Percentiles rank a stretch among this genome's conserved stretches.
phyloP scores from a whole-genome alignment of 2,888 invertebrate genomes.

The Balanococcus diminutus region DNA sequence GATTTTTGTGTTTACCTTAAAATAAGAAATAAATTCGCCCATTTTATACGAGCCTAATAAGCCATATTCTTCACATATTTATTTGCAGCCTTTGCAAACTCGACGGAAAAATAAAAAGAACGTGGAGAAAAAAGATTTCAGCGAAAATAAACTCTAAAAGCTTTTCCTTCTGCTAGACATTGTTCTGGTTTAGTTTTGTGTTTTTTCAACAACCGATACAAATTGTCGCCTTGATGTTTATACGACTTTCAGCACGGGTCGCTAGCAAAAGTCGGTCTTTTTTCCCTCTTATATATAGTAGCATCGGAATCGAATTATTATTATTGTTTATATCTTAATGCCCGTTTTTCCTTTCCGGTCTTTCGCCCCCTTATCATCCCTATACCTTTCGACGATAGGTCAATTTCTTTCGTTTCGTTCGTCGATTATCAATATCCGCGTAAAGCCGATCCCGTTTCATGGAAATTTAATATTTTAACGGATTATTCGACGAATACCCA shows the following conservation, averaged over 20 bases:
- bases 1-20: not conserved
- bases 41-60: not conserved
- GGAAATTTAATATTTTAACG: conserved; percentile 2
- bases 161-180: not conserved
- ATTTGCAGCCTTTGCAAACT: not conserved
- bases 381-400: not conserved
- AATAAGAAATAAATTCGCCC: not conserved
- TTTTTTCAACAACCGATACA: conserved; percentile 19
- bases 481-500: not conserved
- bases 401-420: not conserved
- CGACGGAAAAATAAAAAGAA: not conserved
- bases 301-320: not conserved
- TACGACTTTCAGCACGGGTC: not conserved
- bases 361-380: not conserved
- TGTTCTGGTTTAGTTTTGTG: not conserved
- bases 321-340: not conserved
- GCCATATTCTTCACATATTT: not conserved
- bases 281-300: not conserved
- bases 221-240: conserved; percentile 7
- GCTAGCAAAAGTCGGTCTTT: not conserved
- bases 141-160: conserved; percentile 3
- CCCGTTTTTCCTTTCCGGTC: not conserved
- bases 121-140: not conserved
- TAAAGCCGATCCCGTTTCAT: not conserved
- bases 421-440: not conserved